A percentile compares a stretch with the other conserved stretches of the same genome.
These are phyloP conservation scores for Spodoptera littoralis DNA, from an alignment of 2,888 invertebrate genomes.

Conservation along the genomic window DNA sequence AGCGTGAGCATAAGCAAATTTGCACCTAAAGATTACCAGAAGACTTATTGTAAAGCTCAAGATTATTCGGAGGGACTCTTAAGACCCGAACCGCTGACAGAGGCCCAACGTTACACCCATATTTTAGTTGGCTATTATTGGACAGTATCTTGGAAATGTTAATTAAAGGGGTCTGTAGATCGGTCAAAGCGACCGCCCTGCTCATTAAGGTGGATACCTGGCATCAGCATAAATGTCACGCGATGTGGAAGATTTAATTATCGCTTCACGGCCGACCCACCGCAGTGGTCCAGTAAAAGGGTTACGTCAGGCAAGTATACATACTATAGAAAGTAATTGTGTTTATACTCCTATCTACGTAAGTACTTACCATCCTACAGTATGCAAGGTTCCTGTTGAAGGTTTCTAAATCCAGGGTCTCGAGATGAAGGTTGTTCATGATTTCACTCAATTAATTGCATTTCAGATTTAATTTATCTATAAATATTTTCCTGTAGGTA, in stretches of 20 bases:
- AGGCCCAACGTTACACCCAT: slow-evolving; percentile 23
- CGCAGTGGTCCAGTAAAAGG: slow-evolving; percentile 63
- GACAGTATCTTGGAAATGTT: slow-evolving; percentile 69
- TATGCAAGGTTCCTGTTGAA: too few relatives aligned
- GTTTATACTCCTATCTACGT: background rate
- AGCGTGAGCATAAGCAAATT: too few relatives aligned
- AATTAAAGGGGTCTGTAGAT: slow-evolving; percentile 68
- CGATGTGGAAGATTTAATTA: slow-evolving; percentile 83
- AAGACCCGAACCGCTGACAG: slow-evolving; percentile 9
- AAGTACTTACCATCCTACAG: too few relatives aligned
- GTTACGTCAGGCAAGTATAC: slow-evolving; percentile 19
- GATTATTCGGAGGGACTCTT: slow-evolving; percentile 2
- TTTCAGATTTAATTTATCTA: too few relatives aligned
- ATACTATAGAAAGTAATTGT: background rate
- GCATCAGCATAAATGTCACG: slow-evolving; percentile 86
- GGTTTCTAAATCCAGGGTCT: too few relatives aligned
- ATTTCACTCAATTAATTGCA: too few relatives aligned
- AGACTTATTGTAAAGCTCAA: too few relatives aligned
- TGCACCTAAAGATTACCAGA: too few relatives aligned
- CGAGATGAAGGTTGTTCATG: too few relatives aligned
- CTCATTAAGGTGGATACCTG: slow-evolving; percentile 77
- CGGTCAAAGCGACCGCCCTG: slow-evolving; percentile 76
- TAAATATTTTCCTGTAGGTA: too few relatives aligned
- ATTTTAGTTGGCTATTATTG: slow-evolving; percentile 41
- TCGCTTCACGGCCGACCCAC: slow-evolving; percentile 73